Base-by-base conservation (phyloP, 1,140 invertebrate genomes). In the Amphibalanus amphitrite region DNA sequence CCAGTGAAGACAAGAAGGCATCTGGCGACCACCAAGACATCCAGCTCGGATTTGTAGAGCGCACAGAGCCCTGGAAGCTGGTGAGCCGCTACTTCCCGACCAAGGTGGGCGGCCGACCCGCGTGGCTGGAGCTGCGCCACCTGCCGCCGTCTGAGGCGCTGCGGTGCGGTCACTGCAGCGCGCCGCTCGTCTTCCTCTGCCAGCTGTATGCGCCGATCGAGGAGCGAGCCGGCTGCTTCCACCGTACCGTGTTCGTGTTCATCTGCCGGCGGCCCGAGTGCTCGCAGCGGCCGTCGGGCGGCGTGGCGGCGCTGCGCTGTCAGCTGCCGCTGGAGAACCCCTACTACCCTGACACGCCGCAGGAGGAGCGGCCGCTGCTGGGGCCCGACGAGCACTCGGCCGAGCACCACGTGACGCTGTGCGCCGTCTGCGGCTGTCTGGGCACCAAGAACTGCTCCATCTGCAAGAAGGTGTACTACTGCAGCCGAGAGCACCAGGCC, bases 181-280 rank as follows among this genome's bases (percentile, higher is more conserved):
- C 88, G 69, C 86, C 88, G 38, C 84, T 88, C 72, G 80, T 87
- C 38, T 95, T 96, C 82, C 81, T 97, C n/a, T 87, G 91, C 74
- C 93, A 97, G 82, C 83, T 96, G n/a, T 97, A 96, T 82, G 90
- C 92, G n/a, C 91, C 93, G 0, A 85, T 85, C 75, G 87, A 90
- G 74, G 85, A 89, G 59, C 78, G 82, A n/a, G 80, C 82, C 69
- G 77, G 82, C 71, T 84, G 86, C 69, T 97, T 97, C 82, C 95
- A 98, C 81, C 83, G 95, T 69, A 89, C 87, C 1, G 76, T 97
- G 71, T 97, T 89, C 80, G 78, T 97, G 29, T 98, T 97, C 79
- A 81, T 95, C 29, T 98, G 95, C 76, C 83, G 83, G 72, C 87
- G 90, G 78, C 77, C 82, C 0, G 77, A 82, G 3, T 97, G 93